These are phyloP conservation scores for Ceratitis capitata DNA, from an alignment of 1,140 invertebrate species.

Conservation along the genomic window DNA sequence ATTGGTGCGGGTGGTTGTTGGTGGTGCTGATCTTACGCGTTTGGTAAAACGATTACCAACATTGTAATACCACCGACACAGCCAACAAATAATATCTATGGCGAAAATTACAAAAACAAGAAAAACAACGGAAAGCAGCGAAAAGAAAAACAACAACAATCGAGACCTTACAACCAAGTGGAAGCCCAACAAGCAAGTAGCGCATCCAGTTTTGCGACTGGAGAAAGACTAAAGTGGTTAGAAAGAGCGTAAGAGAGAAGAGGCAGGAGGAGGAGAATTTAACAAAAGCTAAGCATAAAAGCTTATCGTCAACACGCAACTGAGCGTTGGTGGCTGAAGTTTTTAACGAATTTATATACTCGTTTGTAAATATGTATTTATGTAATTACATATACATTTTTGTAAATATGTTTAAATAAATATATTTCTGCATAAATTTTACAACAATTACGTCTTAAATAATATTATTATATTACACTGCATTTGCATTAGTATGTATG, in stretches of 20 bases:
- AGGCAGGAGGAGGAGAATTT: background rate
- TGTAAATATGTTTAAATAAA: background rate
- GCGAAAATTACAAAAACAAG: background rate
- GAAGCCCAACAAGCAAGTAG: background rate
- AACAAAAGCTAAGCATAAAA: background rate
- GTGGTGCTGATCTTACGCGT: background rate
- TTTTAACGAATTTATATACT: background rate
- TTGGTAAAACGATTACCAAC: background rate
- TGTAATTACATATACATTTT: background rate
- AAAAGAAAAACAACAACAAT: background rate
- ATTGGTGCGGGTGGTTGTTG: no score
- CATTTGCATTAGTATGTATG: background rate
- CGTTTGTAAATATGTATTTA: background rate
- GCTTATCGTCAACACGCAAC: conserved; percentile 1
- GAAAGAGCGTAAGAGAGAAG: no score
- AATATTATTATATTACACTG: background rate
- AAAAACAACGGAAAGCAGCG: background rate
- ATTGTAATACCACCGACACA: background rate
- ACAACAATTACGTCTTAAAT: no score
- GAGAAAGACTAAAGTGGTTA: background rate
- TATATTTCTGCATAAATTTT: background rate
- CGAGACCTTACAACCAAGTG: background rate
- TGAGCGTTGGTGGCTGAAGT: background rate
- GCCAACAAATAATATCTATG: background rate
- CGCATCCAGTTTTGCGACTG: background rate